These are phyloP conservation scores for Macrophya annulata DNA, from an alignment of 2,888 invertebrate genomes.

Conservation along the genomic window DNA sequence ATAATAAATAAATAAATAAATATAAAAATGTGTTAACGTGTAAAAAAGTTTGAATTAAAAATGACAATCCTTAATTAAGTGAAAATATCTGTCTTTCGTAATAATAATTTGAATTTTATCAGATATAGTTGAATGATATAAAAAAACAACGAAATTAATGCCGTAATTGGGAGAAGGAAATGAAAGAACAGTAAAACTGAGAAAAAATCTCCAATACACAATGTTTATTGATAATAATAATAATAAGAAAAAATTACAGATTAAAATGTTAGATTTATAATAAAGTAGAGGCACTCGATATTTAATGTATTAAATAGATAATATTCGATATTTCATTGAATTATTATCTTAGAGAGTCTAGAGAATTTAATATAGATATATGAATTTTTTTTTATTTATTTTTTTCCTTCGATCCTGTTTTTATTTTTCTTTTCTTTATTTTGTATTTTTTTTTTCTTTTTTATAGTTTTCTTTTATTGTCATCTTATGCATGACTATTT, in stretches of 20 bases:
- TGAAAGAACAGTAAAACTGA: constrained; percentile 70
- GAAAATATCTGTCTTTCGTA: constrained; percentile 3
- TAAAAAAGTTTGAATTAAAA: not conserved
- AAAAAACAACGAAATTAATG: constrained; percentile 23
- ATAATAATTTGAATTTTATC: constrained; percentile 31
- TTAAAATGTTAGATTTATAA: constrained; percentile 56
- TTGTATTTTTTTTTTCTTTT: not conserved
- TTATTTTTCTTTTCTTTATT: not conserved
- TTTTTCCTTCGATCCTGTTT: not conserved
- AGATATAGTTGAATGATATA: constrained; percentile 48
- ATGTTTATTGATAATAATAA: constrained; percentile 78
- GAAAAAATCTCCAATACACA: constrained; percentile 73
- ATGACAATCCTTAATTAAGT: not conserved
- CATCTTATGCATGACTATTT: constrained; percentile 3
- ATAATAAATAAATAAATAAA: not conserved
- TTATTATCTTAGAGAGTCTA: constrained; percentile 42
- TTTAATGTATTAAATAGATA: constrained; percentile 22
- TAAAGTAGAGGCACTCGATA: constrained; percentile 37
- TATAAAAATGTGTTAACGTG: not conserved
- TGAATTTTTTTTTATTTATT: not conserved
- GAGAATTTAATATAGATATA: constrained; percentile 10
- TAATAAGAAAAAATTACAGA: constrained; percentile 65
- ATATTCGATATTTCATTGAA: constrained; percentile 42
- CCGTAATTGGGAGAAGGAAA: constrained; percentile 71
- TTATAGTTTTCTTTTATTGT: not conserved